phyloP scores from a whole-genome alignment of 2,113 vertebrate genomes.

The Deroptyus accipitrinus region DNA sequence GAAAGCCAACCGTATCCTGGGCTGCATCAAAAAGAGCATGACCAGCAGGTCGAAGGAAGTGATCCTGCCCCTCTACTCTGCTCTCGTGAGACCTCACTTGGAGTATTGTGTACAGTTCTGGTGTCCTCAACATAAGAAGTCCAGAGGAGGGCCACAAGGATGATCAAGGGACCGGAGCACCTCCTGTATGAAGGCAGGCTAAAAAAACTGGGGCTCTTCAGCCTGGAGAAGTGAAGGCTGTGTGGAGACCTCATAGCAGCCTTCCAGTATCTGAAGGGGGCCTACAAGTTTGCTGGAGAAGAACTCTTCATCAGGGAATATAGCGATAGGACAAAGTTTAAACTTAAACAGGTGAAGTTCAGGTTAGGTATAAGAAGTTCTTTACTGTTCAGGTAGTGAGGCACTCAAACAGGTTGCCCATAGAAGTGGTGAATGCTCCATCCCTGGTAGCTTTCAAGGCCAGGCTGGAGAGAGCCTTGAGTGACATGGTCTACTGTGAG shows the following conservation, averaged over 20 bases:
- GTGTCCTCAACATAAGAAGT: background rate
- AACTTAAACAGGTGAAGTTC: background rate
- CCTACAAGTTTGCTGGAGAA: background rate
- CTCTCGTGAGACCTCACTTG: background rate
- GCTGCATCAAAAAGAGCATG: background rate
- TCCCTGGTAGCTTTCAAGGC: background rate
- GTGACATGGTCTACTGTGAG: background rate
- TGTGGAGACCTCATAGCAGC: background rate
- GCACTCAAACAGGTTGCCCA: background rate
- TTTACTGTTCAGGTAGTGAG: background rate
- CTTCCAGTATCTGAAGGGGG: background rate
- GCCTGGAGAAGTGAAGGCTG: background rate
- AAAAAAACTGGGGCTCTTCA: background rate
- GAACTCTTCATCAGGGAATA: background rate
- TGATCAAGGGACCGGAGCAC: background rate
- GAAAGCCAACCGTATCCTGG: background rate
- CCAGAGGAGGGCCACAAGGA: background rate
- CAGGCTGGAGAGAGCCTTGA: background rate
- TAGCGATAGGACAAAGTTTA: background rate
- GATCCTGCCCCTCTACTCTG: background rate
- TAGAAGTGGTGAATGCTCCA: background rate
- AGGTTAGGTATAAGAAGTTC: background rate
- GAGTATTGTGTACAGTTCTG: background rate
- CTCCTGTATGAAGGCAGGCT: background rate
- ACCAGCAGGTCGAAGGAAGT: background rate